These are phyloP conservation scores for Alaudala cheleensis DNA, from an alignment of 2,113 vertebrate genomes.

Conservation along the genomic window DNA sequence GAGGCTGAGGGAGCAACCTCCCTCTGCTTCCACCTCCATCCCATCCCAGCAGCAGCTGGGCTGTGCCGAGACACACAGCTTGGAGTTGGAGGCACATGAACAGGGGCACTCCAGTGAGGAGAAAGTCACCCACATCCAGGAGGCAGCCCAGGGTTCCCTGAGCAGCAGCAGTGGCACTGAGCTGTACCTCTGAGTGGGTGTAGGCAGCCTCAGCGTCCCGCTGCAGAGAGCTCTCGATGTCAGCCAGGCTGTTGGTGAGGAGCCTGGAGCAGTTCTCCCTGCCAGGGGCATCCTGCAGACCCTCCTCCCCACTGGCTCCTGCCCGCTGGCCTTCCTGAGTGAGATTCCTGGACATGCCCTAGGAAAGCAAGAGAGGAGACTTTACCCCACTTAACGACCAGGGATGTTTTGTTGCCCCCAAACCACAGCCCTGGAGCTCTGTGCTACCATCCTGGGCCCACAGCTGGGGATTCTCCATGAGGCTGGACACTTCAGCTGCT, in stretches of 20 bases:
- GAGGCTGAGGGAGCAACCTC: background rate
- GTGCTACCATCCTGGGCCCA: background rate
- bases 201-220: slow-evolving; percentile 79
- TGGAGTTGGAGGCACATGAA: background rate
- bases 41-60: background rate
- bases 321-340: slow-evolving; percentile 56
- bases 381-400: background rate
- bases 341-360: slow-evolving; percentile 81
- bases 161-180: fast-evolving
- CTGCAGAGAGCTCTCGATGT: slow-evolving; percentile 72
- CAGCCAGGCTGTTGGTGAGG: slow-evolving; percentile 42
- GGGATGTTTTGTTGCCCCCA: fast-evolving
- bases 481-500: background rate
- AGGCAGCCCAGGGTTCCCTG: background rate
- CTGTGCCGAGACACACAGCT: background rate
- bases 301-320: slow-evolving; percentile 40
- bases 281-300: background rate
- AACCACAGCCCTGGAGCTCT: background rate
- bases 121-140: background rate
- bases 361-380: background rate
- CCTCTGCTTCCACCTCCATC: background rate
- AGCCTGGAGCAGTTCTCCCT: slow-evolving; percentile 61
- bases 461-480: background rate
- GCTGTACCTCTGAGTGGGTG: slow-evolving; percentile 72
- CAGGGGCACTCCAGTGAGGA: background rate